Conservation (phyloP, 2,797 vertebrate species). For the Gymnocypris eckloni region DNA sequence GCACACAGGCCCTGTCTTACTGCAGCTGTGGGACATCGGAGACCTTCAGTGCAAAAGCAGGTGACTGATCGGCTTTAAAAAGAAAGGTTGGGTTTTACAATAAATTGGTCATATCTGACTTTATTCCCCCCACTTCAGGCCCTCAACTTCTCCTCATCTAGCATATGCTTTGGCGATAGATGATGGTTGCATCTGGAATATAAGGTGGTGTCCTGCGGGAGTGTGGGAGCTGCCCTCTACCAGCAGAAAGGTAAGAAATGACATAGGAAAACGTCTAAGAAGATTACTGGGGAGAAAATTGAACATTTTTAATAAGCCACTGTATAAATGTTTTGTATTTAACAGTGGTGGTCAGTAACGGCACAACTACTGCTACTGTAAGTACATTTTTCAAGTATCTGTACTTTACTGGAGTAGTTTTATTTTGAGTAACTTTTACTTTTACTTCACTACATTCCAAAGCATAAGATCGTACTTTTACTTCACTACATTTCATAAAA, state of each 20-base stretch:
- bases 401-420: too few relatives aligned
- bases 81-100: neutral
- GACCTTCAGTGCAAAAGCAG: constrained; percentile 78
- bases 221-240: constrained; percentile 87
- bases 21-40: constrained; percentile 93
- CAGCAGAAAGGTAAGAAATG: constrained; percentile 78
- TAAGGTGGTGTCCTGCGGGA: constrained; percentile 96
- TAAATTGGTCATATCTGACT: neutral
- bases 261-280: neutral
- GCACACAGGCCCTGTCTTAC: constrained; percentile 77
- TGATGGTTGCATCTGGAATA: constrained; percentile 88
- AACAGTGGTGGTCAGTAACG: too few relatives aligned
- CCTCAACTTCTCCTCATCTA: constrained; percentile 74
- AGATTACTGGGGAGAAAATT: neutral
- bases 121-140: constrained; percentile 70
- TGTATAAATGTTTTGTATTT: neutral
- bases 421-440: too few relatives aligned
- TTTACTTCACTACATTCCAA: too few relatives aligned
- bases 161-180: constrained; percentile 88
- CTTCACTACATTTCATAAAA: too few relatives aligned
- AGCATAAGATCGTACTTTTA: too few relatives aligned
- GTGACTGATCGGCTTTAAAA: constrained; percentile 70
- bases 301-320: neutral
- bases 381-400: too few relatives aligned
- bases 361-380: too few relatives aligned